phyloP scores from a whole-genome alignment of 2,888 invertebrate species.

The Agrochola litura region DNA sequence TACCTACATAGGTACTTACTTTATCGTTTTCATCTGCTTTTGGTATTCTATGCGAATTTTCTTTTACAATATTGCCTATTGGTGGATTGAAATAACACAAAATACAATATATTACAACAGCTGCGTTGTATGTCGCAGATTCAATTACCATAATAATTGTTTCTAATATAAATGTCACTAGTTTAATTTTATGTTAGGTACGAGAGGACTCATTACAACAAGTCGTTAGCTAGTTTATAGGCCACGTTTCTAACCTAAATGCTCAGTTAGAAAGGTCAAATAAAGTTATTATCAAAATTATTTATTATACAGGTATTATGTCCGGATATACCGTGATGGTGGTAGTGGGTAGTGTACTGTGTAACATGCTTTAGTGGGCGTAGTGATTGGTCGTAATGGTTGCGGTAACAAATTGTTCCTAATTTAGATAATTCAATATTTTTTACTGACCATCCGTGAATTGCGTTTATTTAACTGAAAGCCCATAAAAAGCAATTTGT shows the following conservation, averaged over 20 bases:
- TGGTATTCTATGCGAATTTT: neutral
- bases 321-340: conserved; percentile 34
- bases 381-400: conserved; percentile 60
- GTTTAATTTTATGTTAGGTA: conserved; percentile 40
- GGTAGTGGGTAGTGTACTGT: conserved; percentile 37
- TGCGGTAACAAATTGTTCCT: conserved; percentile 64
- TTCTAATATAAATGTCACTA: conserved; percentile 54
- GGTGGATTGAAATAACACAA: neutral
- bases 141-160: conserved; percentile 45
- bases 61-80: neutral
- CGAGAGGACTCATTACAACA: conserved; percentile 40
- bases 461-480: conserved; percentile 48
- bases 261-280: conserved; percentile 45
- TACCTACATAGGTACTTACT: neutral
- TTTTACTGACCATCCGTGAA: conserved; percentile 51
- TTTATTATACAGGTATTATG: conserved; percentile 33
- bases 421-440: conserved; percentile 67
- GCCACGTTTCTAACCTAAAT: conserved; percentile 44
- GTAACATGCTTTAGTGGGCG: conserved; percentile 59
- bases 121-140: conserved; percentile 23
- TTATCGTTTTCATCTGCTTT: neutral
- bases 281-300: conserved; percentile 51
- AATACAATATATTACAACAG: conserved; percentile 28
- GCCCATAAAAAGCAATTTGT: conserved; percentile 43
- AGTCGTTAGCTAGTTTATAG: conserved; percentile 37